Percentiles rank a stretch among this genome's conserved stretches.
Evolutionary conservation across 2,888 invertebrate species (phyloP).

Genomic region (Diabrotica balteata): DNA sequence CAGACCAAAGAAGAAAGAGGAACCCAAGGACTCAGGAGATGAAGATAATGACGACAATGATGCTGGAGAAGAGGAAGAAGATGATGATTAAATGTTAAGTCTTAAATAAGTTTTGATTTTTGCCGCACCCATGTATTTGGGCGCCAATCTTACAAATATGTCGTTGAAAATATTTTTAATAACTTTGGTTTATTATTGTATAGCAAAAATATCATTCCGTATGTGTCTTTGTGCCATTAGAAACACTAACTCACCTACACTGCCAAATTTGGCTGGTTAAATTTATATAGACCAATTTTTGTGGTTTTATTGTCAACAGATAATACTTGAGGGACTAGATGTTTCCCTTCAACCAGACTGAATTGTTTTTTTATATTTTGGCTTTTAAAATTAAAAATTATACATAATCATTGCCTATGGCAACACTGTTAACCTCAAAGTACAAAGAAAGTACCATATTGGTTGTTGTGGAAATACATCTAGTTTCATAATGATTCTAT

Average conservation of each 20-base stretch:
- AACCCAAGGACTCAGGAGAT: conserved; percentile 57
- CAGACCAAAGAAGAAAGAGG: conserved; percentile 60
- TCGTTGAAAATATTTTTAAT: conserved; percentile 10
- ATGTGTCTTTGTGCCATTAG: conserved; percentile 24
- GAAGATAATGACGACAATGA: conserved; percentile 59
- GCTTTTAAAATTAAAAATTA: too few relatives aligned
- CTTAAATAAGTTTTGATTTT: conserved; percentile 11
- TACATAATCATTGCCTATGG: too few relatives aligned
- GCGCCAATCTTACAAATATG: conserved; percentile 12
- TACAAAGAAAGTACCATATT: too few relatives aligned
- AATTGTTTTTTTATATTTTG: too few relatives aligned
- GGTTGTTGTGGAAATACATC: too few relatives aligned
- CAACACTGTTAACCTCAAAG: too few relatives aligned
- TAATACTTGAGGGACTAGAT: too few relatives aligned
- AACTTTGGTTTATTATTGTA: conserved; percentile 2
- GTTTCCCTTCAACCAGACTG: too few relatives aligned
- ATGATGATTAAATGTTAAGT: conserved; percentile 36
- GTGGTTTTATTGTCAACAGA: not conserved
- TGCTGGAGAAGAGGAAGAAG: conserved; percentile 57
- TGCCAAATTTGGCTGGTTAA: not conserved
- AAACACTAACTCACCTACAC: not conserved
- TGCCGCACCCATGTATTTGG: conserved; percentile 4
- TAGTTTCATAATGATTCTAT: too few relatives aligned
- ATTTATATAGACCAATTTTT: not conserved
- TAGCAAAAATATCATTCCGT: conserved; percentile 30